These are phyloP conservation scores for Drosophila anomelani DNA, from an alignment of 2,888 invertebrate genomes.

Conservation along the genomic window DNA sequence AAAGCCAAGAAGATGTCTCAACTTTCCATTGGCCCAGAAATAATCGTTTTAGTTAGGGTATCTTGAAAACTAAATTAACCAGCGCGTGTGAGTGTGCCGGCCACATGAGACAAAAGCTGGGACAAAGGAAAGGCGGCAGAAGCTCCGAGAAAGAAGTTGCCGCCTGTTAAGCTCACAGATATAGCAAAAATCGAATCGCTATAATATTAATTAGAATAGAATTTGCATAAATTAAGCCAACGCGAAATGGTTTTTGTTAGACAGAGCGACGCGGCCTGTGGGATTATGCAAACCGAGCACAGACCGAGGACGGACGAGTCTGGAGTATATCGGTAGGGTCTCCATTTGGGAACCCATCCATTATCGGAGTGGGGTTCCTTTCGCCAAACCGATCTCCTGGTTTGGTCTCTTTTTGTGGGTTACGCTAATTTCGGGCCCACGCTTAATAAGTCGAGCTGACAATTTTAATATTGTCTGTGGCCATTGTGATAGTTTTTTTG, in stretches of 20 bases:
- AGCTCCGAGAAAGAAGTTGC: conserved; percentile 62
- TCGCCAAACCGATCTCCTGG: conserved; percentile 24
- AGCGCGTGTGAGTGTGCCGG: conserved; percentile 57
- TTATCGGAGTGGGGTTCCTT: conserved; percentile 25
- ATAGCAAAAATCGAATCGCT: conserved; percentile 48
- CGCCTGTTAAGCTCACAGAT: conserved; percentile 43
- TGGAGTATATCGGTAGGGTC: conserved; percentile 5
- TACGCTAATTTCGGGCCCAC: conserved; percentile 55
- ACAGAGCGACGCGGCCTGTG: conserved; percentile 71
- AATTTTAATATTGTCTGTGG: conserved; percentile 61
- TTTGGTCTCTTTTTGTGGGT: conserved; percentile 49
- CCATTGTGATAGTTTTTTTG: conserved; percentile 58
- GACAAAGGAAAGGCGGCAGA: conserved; percentile 55
- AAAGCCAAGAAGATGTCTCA: background rate
- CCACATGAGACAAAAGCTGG: conserved; percentile 12
- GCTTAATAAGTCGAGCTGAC: conserved; percentile 53
- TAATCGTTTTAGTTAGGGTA: conserved; percentile 47
- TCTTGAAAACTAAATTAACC: conserved; percentile 67
- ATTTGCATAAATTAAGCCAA: conserved; percentile 76
- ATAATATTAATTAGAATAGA: conserved; percentile 77
- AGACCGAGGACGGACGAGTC: conserved; percentile 1
- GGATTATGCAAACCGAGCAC: conserved; percentile 44
- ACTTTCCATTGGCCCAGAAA: background rate
- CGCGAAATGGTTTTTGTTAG: conserved; percentile 70
- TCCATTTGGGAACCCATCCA: conserved; percentile 22